Percentiles rank a stretch among this genome's conserved stretches.
Evolutionary conservation across 2,113 vertebrate genomes (phyloP).

Genomic region (Gulo gulo): DNA sequence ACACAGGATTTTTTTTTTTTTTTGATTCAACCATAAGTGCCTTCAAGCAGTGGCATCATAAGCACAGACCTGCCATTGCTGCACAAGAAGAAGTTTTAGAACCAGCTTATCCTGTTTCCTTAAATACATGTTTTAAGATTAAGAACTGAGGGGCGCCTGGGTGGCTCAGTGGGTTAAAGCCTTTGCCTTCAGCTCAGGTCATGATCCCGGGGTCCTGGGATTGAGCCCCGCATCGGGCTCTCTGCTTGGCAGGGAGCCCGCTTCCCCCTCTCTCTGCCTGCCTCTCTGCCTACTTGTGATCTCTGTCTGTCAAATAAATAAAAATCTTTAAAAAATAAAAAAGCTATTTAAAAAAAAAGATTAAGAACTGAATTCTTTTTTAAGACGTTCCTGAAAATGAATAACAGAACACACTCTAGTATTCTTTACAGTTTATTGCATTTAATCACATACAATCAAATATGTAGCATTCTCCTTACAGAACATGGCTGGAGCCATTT

Average conservation of each 20-base stretch:
- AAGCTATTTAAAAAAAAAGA: background rate
- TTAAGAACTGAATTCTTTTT: background rate
- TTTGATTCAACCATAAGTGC: background rate
- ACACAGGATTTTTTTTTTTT: background rate
- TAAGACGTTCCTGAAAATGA: background rate
- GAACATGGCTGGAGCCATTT: background rate
- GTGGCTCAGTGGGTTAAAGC: too few species aligned
- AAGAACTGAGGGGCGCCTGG: background rate
- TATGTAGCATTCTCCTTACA: background rate
- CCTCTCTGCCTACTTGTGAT: too few species aligned
- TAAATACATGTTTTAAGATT: background rate
- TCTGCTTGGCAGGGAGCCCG: too few species aligned
- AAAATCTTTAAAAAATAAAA: too few species aligned
- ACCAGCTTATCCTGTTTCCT: background rate
- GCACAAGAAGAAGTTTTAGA: background rate
- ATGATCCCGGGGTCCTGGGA: too few species aligned
- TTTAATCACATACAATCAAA: background rate
- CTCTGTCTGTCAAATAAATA: too few species aligned
- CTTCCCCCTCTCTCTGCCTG: too few species aligned
- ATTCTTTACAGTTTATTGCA: background rate
- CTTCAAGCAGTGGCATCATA: background rate
- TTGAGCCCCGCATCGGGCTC: too few species aligned
- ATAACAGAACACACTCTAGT: background rate
- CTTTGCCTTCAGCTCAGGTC: too few species aligned
- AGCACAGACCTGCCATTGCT: rapidly evolving